These are phyloP conservation scores for Dendrophyllia cribrosa DNA, from an alignment of 64 coral and sea anemone genomes.

Conservation along the genomic window DNA sequence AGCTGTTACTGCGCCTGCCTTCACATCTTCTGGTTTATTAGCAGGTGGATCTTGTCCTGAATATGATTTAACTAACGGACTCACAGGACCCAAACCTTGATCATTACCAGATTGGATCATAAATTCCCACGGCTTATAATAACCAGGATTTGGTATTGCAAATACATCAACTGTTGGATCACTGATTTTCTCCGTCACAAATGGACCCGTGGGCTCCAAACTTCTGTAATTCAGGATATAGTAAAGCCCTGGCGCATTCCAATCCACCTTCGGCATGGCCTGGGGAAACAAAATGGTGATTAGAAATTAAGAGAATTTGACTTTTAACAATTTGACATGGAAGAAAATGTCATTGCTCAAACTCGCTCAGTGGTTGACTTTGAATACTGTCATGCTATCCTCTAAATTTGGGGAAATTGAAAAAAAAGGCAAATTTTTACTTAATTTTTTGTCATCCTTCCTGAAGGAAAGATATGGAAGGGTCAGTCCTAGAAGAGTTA, in stretches of 20 bases:
- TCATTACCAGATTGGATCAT: slow-evolving; percentile 65
- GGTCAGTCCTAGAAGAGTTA: too few relatives aligned
- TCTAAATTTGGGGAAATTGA: too few relatives aligned
- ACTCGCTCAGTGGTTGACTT: too few relatives aligned
- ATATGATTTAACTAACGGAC: slow-evolving; percentile 26
- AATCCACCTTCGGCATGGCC: slow-evolving; percentile 70
- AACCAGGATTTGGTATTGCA: slow-evolving; percentile 52
- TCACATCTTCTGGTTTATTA: slow-evolving; percentile 24
- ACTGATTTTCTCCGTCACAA: background rate
- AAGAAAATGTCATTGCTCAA: too few relatives aligned
- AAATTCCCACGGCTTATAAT: slow-evolving; percentile 79
- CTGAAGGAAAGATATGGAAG: too few relatives aligned
- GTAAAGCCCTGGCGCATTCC: slow-evolving; percentile 58
- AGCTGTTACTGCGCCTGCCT: slow-evolving; percentile 11
- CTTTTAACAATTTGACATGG: too few relatives aligned
- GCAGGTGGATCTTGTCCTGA: slow-evolving; percentile 81
- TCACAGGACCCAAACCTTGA: slow-evolving; percentile 27
- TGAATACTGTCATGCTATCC: too few relatives aligned
- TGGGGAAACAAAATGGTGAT: slow-evolving; percentile 16
- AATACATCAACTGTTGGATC: background rate
- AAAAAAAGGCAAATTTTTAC: too few relatives aligned
- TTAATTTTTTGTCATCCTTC: too few relatives aligned
- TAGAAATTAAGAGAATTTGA: background rate
- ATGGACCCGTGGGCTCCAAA: background rate
- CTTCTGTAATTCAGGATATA: slow-evolving; percentile 55